phyloP scores from a whole-genome alignment of 2,888 invertebrate genomes.

The Ernsta delagoae region DNA sequence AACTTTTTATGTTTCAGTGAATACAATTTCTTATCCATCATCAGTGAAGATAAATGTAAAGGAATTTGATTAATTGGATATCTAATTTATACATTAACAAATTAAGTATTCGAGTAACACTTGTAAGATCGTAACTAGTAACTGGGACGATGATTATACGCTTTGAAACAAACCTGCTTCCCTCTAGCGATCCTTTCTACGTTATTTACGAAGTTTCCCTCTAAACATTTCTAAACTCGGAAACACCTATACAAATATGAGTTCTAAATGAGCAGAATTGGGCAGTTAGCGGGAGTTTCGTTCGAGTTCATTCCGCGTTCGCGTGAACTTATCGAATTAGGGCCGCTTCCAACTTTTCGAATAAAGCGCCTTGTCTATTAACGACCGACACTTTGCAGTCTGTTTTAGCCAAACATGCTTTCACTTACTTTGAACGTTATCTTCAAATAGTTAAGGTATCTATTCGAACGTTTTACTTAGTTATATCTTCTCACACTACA shows the following conservation, averaged over 20 bases:
- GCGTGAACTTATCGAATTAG: slow-evolving; percentile 35
- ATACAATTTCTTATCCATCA: no score
- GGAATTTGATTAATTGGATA: no score
- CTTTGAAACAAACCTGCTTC: not conserved
- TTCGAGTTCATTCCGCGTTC: slow-evolving; percentile 32
- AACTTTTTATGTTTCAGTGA: no score
- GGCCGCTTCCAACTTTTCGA: slow-evolving; percentile 37
- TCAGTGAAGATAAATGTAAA: no score
- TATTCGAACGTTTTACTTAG: not conserved
- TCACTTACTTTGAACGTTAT: slow-evolving; percentile 16
- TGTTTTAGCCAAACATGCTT: slow-evolving; percentile 20
- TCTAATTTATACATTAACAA: no score
- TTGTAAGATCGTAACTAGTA: no score
- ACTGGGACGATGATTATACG: no score
- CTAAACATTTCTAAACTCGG: slow-evolving; percentile 12
- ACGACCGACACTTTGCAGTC: slow-evolving; percentile 32
- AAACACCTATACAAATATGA: slow-evolving; percentile 18
- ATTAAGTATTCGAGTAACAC: no score
- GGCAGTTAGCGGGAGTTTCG: slow-evolving; percentile 35
- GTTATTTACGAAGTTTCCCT: not conserved
- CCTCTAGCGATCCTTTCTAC: not conserved
- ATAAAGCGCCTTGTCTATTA: slow-evolving; percentile 38
- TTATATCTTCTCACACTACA: not conserved
- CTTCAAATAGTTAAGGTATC: not conserved
- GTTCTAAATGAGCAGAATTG: slow-evolving; percentile 29